phyloP scores from a whole-genome alignment of 2,888 invertebrate genomes.

The Liposcelis brunnea region DNA sequence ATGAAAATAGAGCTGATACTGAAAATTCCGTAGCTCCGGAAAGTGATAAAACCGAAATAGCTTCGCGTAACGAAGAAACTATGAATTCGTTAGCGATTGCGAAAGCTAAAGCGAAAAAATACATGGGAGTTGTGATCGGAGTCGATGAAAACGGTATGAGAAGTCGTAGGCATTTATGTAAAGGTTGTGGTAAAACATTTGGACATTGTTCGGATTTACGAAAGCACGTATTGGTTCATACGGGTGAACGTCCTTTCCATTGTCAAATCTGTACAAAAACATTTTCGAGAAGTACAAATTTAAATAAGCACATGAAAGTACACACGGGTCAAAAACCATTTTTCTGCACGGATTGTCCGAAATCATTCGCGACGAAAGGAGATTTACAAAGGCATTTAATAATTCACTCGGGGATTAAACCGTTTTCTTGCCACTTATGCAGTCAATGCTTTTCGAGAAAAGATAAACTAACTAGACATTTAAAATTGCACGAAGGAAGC shows the following conservation, averaged over 20 bases:
- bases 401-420: constrained; percentile 7
- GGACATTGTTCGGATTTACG: constrained; percentile 51
- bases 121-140: constrained; percentile 7
- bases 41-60: not conserved
- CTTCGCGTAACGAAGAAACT: not conserved
- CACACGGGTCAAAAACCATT: constrained; percentile 18
- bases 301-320: constrained; percentile 19
- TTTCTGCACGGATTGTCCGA: constrained; percentile 46
- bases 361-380: constrained; percentile 50
- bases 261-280: constrained; percentile 56
- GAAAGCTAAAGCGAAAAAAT: constrained; percentile 3
- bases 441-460: constrained; percentile 6
- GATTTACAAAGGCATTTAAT: constrained; percentile 43
- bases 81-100: not conserved
- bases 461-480: constrained; percentile 4
- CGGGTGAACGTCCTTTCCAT: constrained; percentile 51
- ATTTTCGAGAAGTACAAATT: constrained; percentile 40
- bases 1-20: constrained; percentile 14
- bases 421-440: constrained; percentile 3
- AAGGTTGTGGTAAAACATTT: constrained; percentile 50
- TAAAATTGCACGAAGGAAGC: constrained; percentile 1
- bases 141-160: not conserved
- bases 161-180: constrained; percentile 42
- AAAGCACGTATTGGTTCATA: constrained; percentile 45
- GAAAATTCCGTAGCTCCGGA: constrained; percentile 10